Conservation (phyloP, 2,888 invertebrate genomes). For the Drosophila quinaria region DNA sequence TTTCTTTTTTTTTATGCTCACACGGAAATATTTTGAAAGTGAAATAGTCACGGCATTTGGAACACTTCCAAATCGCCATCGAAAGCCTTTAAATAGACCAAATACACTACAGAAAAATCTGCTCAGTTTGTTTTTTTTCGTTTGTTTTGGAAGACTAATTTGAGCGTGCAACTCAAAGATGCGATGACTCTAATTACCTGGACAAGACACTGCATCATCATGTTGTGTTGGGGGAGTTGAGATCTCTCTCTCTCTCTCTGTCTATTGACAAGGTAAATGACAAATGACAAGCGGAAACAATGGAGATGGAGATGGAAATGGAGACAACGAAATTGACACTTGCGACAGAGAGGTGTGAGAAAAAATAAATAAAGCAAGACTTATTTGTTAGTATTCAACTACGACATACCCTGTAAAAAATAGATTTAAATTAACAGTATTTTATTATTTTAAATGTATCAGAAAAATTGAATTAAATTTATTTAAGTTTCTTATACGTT, state of each 20-base stretch:
- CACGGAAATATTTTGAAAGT: slow-evolving; percentile 57
- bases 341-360: slow-evolving; percentile 43
- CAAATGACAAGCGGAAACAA: slow-evolving; percentile 66
- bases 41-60: slow-evolving; percentile 75
- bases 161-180: slow-evolving; percentile 13
- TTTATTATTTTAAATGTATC: neutral
- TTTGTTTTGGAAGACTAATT: slow-evolving; percentile 27
- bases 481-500: too few relatives aligned
- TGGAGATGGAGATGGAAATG: slow-evolving; percentile 8
- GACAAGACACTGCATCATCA: slow-evolving; percentile 10
- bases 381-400: neutral
- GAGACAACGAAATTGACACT: slow-evolving; percentile 54
- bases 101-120: slow-evolving; percentile 28
- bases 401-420: slow-evolving; percentile 20
- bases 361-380: slow-evolving; percentile 20
- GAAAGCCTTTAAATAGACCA: slow-evolving; percentile 59
- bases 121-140: slow-evolving; percentile 24
- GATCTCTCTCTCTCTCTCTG: slow-evolving; percentile 13
- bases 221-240: slow-evolving; percentile 22
- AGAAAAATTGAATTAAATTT: too few relatives aligned
- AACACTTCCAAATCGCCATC: slow-evolving; percentile 66
- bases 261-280: slow-evolving; percentile 52
- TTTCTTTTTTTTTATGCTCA: slow-evolving; percentile 40
- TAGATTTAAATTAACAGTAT: neutral
- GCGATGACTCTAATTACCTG: slow-evolving; percentile 63